Evolutionary conservation across 2,113 vertebrate genomes (phyloP).

Genomic region (Onychorhynchus coronatus): DNA sequence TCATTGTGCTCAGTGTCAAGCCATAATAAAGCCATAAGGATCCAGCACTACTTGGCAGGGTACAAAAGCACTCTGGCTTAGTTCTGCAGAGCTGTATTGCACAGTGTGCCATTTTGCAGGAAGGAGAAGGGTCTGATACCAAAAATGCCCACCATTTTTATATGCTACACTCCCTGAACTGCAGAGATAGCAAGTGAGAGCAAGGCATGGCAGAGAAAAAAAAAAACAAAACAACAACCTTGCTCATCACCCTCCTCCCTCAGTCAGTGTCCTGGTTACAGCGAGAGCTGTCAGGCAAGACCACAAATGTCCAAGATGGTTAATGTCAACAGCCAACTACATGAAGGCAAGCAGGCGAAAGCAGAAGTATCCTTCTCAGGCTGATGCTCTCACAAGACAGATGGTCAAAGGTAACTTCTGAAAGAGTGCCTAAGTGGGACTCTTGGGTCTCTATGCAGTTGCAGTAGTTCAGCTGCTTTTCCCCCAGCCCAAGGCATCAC

Average conservation of each 20-base stretch:
- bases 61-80: not conserved
- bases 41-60: not conserved
- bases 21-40: not conserved
- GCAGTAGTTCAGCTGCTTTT: not conserved
- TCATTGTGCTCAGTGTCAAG: not conserved
- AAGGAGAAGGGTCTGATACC: not conserved
- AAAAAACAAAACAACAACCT: not conserved
- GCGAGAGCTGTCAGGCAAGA: not conserved
- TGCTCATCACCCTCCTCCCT: not conserved
- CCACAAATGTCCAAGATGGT: not conserved
- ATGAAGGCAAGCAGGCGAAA: not conserved
- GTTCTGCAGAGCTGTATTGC: not conserved
- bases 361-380: not conserved
- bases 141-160: not conserved
- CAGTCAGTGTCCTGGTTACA: not conserved
- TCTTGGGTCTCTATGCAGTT: not conserved
- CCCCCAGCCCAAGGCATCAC: not conserved
- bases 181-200: rapidly evolving
- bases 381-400: not conserved
- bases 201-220: not conserved
- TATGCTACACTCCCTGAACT: not conserved
- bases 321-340: not conserved
- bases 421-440: not conserved
- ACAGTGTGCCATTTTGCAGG: not conserved
- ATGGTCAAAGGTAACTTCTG: not conserved